Conservation (phyloP, 2,888 invertebrate genomes). For the Sminthurinus aureus region DNA sequence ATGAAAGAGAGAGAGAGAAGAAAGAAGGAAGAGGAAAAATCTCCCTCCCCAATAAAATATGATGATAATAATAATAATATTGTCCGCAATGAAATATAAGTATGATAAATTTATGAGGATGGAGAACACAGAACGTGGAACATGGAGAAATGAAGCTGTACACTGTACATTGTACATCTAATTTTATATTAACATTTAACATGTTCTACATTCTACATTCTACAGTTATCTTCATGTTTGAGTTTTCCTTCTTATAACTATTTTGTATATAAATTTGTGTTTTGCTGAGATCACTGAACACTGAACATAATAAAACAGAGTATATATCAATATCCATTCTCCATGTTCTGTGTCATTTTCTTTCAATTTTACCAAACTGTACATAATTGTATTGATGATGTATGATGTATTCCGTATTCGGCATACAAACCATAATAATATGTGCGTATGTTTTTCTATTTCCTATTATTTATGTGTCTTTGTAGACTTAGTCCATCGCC, state of each 20-base stretch:
- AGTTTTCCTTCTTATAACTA: neutral
- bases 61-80: slow-evolving; percentile 9
- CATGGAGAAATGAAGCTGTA: too few relatives aligned
- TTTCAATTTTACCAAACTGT: too few relatives aligned
- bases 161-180: neutral
- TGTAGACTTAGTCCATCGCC: slow-evolving; percentile 50
- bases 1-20: neutral
- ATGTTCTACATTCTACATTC: neutral
- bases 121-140: too few relatives aligned
- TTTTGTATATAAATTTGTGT: too few relatives aligned
- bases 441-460: neutral
- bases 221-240: neutral
- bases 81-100: slow-evolving; percentile 6
- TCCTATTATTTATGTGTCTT: neutral
- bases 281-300: too few relatives aligned
- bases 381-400: neutral
- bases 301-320: too few relatives aligned
- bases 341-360: neutral
- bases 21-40: neutral
- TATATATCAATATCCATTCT: neutral
- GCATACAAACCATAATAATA: too few relatives aligned
- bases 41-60: neutral
- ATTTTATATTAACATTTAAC: neutral
- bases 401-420: neutral
- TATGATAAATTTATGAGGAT: slow-evolving; percentile 1